Evolutionary conservation across 2,888 invertebrate genomes (phyloP), one percentile per base, ranked within the genome.

Genomic region (Acanthococcus lagerstroemiae): DNA sequence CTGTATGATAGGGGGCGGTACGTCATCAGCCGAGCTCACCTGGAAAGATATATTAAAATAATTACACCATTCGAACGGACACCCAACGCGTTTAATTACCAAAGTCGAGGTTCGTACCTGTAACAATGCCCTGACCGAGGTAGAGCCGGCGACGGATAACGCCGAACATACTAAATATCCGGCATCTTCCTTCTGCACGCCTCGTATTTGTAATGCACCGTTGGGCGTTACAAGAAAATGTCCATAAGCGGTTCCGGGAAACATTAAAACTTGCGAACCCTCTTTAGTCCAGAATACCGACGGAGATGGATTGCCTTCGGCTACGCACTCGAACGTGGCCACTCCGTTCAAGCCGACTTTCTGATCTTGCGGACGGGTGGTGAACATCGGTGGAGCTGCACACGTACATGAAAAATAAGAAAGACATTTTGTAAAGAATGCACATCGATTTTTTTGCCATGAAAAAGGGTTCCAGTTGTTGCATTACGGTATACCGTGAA

Each of bases 281-380:
- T 95, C 95, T 77, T 92, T 90, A 69, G 89, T 90, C 96, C 96
- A 96, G 77, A 93, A 95, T 4, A 95, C 85, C 19, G 93, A 87
- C 1, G 96, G 95, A 68, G 86, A 84, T 3, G 96, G 96, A 73
- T 90, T 88, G 65, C 95, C 96, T 69, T 84, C 85, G 12, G 94
- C 94, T 72, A 88, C 86, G 77, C 96, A 96, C 65, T 90, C 90
- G 76, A 96, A 90, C 68, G 88, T 87, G 22, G 91, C 90, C 45
- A 88, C 85, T 69, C 90, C 88, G 73, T 91, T 90, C 73, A 90
- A 82, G 74, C 88, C 88, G 55, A 90, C 87, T 71, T 89, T 87
- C 78, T 90, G 88, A 76, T 95, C 93, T 71, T 85, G 85, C 46
- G 94, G 94, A 71, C 86, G 86, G 73, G 86, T 83, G 44, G 86